Evolutionary conservation across 2,113 vertebrate species (phyloP), one percentile per base, ranked within the genome.

Genomic region (Cyprinus carpio): DNA sequence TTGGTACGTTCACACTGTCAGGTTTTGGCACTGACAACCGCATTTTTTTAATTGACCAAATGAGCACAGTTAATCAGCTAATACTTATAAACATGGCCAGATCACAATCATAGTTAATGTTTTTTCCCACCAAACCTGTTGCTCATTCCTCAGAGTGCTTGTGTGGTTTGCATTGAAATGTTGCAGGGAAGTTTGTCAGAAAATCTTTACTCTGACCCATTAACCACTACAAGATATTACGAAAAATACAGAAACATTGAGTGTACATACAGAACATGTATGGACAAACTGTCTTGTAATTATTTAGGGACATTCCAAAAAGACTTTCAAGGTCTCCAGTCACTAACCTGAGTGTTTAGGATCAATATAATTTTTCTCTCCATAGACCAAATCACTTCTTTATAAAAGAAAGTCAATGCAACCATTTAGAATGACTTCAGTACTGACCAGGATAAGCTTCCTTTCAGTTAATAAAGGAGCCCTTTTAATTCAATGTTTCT

Each of bases 361-460:
- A 62, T 80, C 77, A 62, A 43, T 62, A 23, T 58, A 23, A 54
- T 51, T 77, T 51, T 16, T 51, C 49, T 15, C 49, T 51, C 49
- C 15, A 5, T 54, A 54, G 20, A 4, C 27, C 51, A 23, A 31
- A 25, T 27, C 23, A 43, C 31, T 34, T 27, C 56, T 18, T 16
- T 25, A 23, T 25, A 31, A 56, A 81, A 49, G 8, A 81, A 81
- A 13, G 11, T 4, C 51, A 31, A 75, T 75, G 72, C 46, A 34
- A 65, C 77, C 56, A 29, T 86, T 88, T 60, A 67, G 80, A 60
- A 84, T 23, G 16, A 79, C 58, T 67, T 16, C 27, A 64, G 65
- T 25, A 83, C 56, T 75, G 83, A 84, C 54, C 31, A 13, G 15
- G 49, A 40, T 34, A 60, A 72, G 37, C 75, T 78, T 89, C 83